Conservation (phyloP, 2,888 invertebrate species). For the Sesia apiformis region DNA sequence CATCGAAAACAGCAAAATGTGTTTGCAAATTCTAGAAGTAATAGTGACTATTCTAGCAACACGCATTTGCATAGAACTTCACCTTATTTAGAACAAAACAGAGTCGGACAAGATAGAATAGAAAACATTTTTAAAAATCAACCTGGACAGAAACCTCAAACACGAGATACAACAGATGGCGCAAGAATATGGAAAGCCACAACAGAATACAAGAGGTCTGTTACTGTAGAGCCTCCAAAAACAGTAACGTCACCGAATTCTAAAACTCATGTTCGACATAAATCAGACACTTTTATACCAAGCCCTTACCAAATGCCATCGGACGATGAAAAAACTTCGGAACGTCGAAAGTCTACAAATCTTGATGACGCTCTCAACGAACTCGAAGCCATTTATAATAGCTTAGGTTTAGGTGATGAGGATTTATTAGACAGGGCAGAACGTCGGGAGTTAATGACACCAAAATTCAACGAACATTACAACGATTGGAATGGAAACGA, state of each 20-base stretch:
- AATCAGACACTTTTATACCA: constrained; percentile 58
- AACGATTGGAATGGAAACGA: constrained; percentile 71
- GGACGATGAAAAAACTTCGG: constrained; percentile 63
- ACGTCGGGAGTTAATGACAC: constrained; percentile 78
- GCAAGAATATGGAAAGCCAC: constrained; percentile 66
- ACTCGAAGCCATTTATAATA: constrained; percentile 92
- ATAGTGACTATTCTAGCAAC: constrained; percentile 49
- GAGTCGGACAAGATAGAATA: constrained; percentile 15
- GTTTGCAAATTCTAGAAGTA: constrained; percentile 47
- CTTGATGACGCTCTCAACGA: constrained; percentile 92
- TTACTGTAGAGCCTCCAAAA: constrained; percentile 51
- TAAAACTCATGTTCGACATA: constrained; percentile 60
- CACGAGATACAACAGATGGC: constrained; percentile 50
- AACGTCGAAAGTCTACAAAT: constrained; percentile 81
- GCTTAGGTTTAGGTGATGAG: constrained; percentile 88
- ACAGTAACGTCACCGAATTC: constrained; percentile 39
- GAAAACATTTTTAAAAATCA: constrained; percentile 46
- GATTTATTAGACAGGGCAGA: constrained; percentile 87
- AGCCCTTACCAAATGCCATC: constrained; percentile 53
- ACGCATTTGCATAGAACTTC: constrained; percentile 28
- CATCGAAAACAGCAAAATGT: constrained; percentile 46
- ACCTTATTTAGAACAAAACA: constrained; percentile 33
- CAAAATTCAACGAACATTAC: constrained; percentile 59
- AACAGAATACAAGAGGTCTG: constrained; percentile 60
- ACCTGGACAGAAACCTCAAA: constrained; percentile 30